Evolutionary conservation across 1,140 invertebrate genomes (phyloP), one percentile per base, ranked within the genome.

Genomic region (Mamestra configurata): DNA sequence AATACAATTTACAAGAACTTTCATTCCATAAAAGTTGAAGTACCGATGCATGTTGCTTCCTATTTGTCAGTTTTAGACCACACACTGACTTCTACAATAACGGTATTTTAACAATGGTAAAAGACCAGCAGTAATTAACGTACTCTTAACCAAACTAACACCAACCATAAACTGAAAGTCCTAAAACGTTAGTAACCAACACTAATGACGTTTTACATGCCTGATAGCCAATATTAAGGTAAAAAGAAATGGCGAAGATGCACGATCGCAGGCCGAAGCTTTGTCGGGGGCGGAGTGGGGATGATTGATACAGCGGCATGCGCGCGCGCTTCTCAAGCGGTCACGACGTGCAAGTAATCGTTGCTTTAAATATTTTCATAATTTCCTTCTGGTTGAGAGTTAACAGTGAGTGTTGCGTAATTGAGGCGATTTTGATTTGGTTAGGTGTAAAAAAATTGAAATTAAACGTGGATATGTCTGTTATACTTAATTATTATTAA

Each of bases 261-360:
- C 53, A 80, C 66, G 66, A 71, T 75, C 24, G 61, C 61, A 80
- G 27, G 27, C 27, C 27, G 27, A 31, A 31, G 71, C 71, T 77
- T 53, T 31, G 68, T 70, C n/a, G 72, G 59, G 79, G 79, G 79
- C 72, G 73, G 79, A 20, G 72, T 73, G 55, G 35, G 79, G 49
- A 77, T 80, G 72, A 80, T 80, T 80, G 73, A 80, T 80, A 80
- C 79, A 77, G 79, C 51, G 59, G 35, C 7, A 20, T 51, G 46
- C 71, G 59, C 31, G 59, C 24, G 64, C 70, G 66, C 66, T 15
- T n/a, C 35, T 24, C 66, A 55, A 68, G 66, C 61, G 37, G 79
- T 80, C 73, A 77, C 64, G 79, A 77, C 61, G 8, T 20, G 35
- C 37, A 15, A 40, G 53, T 75, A 72, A 72, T 46, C 70, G 70